phyloP scores from a whole-genome alignment of 1,140 invertebrate species.

The Lerema accius region DNA sequence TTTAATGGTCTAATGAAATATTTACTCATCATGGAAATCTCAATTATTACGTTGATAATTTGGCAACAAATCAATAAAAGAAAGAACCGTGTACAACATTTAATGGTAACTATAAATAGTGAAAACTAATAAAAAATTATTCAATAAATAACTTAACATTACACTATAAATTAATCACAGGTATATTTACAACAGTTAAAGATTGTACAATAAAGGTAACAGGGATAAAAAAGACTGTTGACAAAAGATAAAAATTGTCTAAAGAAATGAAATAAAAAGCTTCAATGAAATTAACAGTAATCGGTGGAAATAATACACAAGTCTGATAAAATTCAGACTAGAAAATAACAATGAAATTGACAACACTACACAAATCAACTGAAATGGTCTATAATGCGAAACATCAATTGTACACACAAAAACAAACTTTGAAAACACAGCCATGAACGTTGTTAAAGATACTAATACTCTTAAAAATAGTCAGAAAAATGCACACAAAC shows the following conservation, averaged over 20 bases:
- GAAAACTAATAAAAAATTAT: slow-evolving; percentile 45
- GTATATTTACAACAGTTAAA: slow-evolving; percentile 68
- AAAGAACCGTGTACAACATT: slow-evolving; percentile 43
- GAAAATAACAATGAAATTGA: slow-evolving; percentile 12
- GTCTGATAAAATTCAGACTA: slow-evolving; percentile 20
- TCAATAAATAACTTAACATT: slow-evolving; percentile 53
- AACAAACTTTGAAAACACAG: slow-evolving; percentile 29
- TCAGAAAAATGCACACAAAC: slow-evolving; percentile 25
- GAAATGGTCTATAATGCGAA: slow-evolving; percentile 20
- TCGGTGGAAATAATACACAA: slow-evolving; percentile 29
- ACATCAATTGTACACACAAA: slow-evolving; percentile 27
- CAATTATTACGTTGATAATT: slow-evolving; percentile 9
- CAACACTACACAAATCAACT: slow-evolving; percentile 19
- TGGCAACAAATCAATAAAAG: slow-evolving; percentile 36
- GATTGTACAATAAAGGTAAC: not conserved
- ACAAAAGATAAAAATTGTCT: slow-evolving; percentile 2
- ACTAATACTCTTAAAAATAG: slow-evolving; percentile 29
- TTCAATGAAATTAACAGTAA: slow-evolving; percentile 22
- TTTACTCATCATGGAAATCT: no score
- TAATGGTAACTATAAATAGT: slow-evolving; percentile 65
- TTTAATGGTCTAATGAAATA: no score
- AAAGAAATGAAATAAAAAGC: not conserved
- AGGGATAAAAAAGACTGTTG: not conserved
- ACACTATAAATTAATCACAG: slow-evolving; percentile 36
- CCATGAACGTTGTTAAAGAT: slow-evolving; percentile 28